These are phyloP conservation scores for Pasiphila rectangulata DNA, from an alignment of 2,888 invertebrate species.

Conservation along the genomic window DNA sequence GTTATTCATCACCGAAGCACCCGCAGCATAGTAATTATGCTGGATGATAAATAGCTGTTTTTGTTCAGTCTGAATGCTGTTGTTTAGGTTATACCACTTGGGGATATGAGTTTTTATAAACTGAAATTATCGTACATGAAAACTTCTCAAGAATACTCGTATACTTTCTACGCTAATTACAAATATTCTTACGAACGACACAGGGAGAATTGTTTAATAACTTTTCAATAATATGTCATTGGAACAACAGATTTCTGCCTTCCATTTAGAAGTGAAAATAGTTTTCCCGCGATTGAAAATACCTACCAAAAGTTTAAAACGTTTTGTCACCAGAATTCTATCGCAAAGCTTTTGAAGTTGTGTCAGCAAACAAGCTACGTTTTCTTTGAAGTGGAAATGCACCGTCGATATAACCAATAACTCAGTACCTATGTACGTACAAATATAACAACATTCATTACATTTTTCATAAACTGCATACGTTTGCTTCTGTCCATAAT, in stretches of 20 bases:
- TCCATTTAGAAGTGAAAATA: slow-evolving; percentile 32
- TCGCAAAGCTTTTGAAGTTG: slow-evolving; percentile 47
- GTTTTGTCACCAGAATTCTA: slow-evolving; percentile 43
- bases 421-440: too few relatives aligned
- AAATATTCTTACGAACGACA: not conserved
- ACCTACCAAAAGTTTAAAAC: slow-evolving; percentile 43
- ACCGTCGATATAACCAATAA: too few relatives aligned
- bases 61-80: slow-evolving; percentile 1
- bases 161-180: not conserved
- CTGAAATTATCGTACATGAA: not conserved
- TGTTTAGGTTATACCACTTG: not conserved
- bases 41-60: slow-evolving; percentile 4
- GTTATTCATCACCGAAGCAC: slow-evolving; percentile 6
- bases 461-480: too few relatives aligned
- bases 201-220: slow-evolving; percentile 1
- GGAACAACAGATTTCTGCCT: slow-evolving; percentile 26
- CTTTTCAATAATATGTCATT: slow-evolving; percentile 16
- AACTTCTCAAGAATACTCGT: not conserved
- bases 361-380: slow-evolving; percentile 45
- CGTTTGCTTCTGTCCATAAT: too few relatives aligned
- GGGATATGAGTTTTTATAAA: not conserved
- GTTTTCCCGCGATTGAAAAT: slow-evolving; percentile 34
- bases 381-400: slow-evolving; percentile 44
- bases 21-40: slow-evolving; percentile 11
- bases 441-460: too few relatives aligned